These are phyloP conservation scores for Nasonia longicornis DNA, from an alignment of 1,140 invertebrate species.

Conservation along the genomic window DNA sequence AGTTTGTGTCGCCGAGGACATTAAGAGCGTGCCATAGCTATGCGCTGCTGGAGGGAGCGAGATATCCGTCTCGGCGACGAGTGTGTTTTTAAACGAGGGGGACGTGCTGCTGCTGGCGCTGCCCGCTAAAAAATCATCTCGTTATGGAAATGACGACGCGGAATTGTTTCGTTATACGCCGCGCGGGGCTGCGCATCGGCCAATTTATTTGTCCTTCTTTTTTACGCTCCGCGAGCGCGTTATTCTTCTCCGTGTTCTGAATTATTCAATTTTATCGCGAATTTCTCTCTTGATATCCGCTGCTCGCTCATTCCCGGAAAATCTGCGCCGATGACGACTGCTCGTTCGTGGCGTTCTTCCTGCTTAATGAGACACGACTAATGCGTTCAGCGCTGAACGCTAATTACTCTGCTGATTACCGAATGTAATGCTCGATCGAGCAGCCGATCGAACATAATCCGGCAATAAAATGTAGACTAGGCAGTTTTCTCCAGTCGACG, in stretches of 20 bases:
- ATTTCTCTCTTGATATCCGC: neutral
- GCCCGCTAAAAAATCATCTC: conserved; percentile 44
- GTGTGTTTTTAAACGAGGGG: conserved; percentile 39
- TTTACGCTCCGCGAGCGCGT: neutral
- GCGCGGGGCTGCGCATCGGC: neutral
- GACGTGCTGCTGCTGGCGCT: neutral
- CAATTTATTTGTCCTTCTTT: conserved; percentile 35
- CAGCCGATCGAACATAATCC: conserved; percentile 3
- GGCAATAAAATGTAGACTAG: conserved; percentile 7
- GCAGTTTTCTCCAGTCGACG: neutral
- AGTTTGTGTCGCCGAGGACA: conserved; percentile 62
- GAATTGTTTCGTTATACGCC: conserved; percentile 29
- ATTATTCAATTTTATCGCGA: neutral
- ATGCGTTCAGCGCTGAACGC: neutral
- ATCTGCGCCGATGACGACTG: neutral
- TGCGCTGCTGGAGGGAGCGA: conserved; percentile 45
- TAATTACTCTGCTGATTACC: conserved; percentile 41
- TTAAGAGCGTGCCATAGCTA: conserved; percentile 55
- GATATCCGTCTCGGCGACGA: conserved; percentile 24
- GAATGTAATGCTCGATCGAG: conserved; percentile 26
- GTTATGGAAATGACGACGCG: conserved; percentile 45
- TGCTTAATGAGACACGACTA: conserved; percentile 38
- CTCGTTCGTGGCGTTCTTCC: neutral
- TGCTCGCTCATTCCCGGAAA: no score
- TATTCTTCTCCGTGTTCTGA: neutral